Evolutionary conservation across 2,113 vertebrate genomes (phyloP).

Genomic region (Pedetes capensis): DNA sequence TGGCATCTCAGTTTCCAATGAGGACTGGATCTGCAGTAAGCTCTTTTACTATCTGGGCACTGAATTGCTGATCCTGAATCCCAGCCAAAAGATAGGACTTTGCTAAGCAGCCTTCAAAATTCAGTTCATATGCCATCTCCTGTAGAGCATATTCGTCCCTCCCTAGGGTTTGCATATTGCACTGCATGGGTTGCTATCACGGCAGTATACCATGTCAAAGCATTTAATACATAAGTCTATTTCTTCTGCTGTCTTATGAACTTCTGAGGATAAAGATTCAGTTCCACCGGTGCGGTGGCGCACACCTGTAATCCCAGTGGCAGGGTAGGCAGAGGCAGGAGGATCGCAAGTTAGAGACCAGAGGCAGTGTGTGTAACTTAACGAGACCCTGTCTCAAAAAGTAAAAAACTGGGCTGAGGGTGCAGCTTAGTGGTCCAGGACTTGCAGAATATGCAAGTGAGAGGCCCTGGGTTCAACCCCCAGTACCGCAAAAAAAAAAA

Average conservation of each 20-base stretch:
- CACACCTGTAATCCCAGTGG: too few species aligned
- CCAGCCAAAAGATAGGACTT: background rate
- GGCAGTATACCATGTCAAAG: background rate
- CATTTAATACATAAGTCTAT: background rate
- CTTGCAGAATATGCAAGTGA: too few species aligned
- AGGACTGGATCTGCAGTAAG: background rate
- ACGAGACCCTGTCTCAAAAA: too few species aligned
- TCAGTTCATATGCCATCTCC: background rate
- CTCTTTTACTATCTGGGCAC: background rate
- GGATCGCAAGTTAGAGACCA: too few species aligned
- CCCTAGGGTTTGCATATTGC: background rate
- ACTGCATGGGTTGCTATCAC: background rate
- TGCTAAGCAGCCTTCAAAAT: slow-evolving; percentile 19
- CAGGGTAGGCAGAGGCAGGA: too few species aligned
- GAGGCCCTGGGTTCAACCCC: too few species aligned
- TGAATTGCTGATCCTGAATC: background rate
- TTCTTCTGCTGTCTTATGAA: background rate
- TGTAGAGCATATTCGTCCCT: background rate
- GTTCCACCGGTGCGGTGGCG: too few species aligned
- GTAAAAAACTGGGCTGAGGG: too few species aligned
- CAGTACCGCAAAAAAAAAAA: too few species aligned
- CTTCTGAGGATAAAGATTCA: background rate
- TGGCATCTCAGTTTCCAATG: background rate
- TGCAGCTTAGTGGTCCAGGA: too few species aligned
- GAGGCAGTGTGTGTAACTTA: too few species aligned